A percentile compares a stretch with the other conserved stretches of the same genome.
Evolutionary conservation across 2,888 invertebrate species (phyloP).

Genomic region (Andrena haemorrhoa): DNA sequence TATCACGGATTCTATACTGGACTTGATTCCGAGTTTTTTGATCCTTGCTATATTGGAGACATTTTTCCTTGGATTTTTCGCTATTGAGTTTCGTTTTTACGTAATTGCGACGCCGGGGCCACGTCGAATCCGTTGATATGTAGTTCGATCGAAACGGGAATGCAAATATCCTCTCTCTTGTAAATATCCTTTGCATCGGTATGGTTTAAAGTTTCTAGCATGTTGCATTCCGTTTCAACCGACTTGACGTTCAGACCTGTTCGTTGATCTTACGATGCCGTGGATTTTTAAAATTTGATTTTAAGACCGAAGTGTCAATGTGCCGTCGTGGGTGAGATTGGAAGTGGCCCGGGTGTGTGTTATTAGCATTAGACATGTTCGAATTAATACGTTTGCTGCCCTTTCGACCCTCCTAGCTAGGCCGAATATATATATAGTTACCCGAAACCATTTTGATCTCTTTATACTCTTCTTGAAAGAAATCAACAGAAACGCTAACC

Average conservation of each 20-base stretch:
- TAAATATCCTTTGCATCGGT: background rate
- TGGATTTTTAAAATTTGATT: no score
- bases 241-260: background rate
- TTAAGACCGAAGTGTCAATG: no score
- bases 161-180: background rate
- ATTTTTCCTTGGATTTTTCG: conserved; percentile 69
- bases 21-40: conserved; percentile 77
- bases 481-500: conserved; percentile 71
- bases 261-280: no score
- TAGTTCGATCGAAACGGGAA: background rate
- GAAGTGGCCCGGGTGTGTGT: conserved; percentile 73
- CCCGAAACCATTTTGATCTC: conserved; percentile 73
- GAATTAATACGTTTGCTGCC: conserved; percentile 80
- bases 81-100: conserved; percentile 71
- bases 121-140: conserved; percentile 56
- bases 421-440: conserved; percentile 74
- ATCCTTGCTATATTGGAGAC: conserved; percentile 72
- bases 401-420: conserved; percentile 79
- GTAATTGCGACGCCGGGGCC: conserved; percentile 72
- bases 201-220: background rate
- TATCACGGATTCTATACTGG: conserved; percentile 76
- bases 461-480: conserved; percentile 72
- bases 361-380: conserved; percentile 80
- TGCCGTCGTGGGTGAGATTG: conserved; percentile 41
- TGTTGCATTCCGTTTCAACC: background rate